These are phyloP conservation scores for Barbus barbus DNA, from an alignment of 2,113 vertebrate genomes.

Conservation along the genomic window DNA sequence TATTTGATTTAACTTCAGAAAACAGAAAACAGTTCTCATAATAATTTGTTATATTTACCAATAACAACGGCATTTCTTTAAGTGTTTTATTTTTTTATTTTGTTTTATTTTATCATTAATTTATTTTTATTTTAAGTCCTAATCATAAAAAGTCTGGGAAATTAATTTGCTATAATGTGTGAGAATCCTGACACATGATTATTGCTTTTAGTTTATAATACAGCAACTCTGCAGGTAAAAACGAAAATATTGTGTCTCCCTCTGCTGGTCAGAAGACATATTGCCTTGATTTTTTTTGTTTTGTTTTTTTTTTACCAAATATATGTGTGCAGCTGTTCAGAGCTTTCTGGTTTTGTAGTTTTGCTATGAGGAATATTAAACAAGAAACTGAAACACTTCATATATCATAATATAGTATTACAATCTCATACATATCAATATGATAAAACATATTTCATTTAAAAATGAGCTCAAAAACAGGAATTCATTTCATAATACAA, in stretches of 20 bases:
- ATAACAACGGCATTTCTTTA: neutral
- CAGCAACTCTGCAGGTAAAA: neutral
- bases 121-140: neutral
- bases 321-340: neutral
- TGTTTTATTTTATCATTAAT: neutral
- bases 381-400: neutral
- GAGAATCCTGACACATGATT: neutral
- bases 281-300: neutral
- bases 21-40: neutral
- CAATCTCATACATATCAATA: neutral
- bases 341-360: neutral
- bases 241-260: constrained; percentile 49
- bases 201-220: neutral
- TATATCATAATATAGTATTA: neutral
- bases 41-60: neutral
- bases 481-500: neutral
- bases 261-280: constrained; percentile 46
- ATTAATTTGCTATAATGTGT: neutral
- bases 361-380: neutral
- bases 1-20: no score
- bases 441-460: neutral
- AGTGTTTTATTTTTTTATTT: neutral
- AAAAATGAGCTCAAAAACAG: no score
- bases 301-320: neutral
- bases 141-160: neutral